phyloP scores from a whole-genome alignment of 2,888 invertebrate genomes.

The Troilus luridus region DNA sequence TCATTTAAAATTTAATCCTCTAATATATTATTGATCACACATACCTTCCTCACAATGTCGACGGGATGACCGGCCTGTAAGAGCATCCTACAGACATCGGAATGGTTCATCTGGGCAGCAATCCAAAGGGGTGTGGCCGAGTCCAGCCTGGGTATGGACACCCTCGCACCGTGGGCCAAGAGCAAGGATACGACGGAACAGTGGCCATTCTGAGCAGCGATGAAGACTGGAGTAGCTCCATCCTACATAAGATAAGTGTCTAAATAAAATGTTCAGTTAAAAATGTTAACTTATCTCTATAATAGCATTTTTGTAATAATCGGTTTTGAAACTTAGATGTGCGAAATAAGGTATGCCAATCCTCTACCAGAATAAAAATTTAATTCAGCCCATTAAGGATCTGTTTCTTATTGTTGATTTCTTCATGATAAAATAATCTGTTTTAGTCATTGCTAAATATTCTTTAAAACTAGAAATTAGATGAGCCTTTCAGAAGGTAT shows the following conservation, averaged over 20 bases:
- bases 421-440: no score
- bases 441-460: no score
- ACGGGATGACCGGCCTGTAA: conserved; percentile 84
- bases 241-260: conserved; percentile 75
- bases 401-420: no score
- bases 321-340: no score
- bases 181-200: conserved; percentile 82
- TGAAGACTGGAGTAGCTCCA: conserved; percentile 91
- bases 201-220: conserved; percentile 95
- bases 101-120: conserved; percentile 95
- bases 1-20: neutral
- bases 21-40: neutral
- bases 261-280: neutral
- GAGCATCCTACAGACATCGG: conserved; percentile 82
- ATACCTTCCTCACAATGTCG: conserved; percentile 85
- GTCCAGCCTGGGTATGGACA: conserved; percentile 84
- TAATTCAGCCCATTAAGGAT: no score
- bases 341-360: no score
- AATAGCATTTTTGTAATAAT: no score
- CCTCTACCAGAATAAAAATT: no score
- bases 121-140: conserved; percentile 94
- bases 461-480: no score
- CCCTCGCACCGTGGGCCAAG: conserved; percentile 79
- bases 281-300: neutral
- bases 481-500: no score